These are phyloP conservation scores for Hyperopisus bebe DNA, from an alignment of 2,113 vertebrate genomes.

Conservation along the genomic window DNA sequence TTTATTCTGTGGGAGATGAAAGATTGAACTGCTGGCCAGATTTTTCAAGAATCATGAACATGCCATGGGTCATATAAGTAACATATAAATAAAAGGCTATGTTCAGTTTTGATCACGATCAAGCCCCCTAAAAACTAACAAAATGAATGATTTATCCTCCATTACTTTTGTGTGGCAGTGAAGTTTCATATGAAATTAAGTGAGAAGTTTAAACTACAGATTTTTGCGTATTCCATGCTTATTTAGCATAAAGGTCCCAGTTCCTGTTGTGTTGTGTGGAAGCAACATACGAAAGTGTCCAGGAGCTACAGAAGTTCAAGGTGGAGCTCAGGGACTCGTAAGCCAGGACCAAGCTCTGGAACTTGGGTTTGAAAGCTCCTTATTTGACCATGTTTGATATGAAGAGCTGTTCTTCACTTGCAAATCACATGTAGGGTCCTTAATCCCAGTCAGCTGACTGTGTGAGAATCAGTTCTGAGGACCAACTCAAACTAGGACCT, in stretches of 20 bases:
- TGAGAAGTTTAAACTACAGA: not conserved
- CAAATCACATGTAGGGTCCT: not conserved
- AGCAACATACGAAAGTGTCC: not conserved
- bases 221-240: not conserved
- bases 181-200: not conserved
- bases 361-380: not conserved
- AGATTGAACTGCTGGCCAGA: not conserved
- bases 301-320: not conserved
- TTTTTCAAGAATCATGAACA: not conserved
- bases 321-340: not conserved
- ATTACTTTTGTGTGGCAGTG: not conserved
- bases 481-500: not conserved
- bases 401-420: not conserved
- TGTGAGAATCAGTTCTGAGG: not conserved
- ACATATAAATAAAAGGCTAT: not conserved
- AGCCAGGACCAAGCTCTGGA: not conserved
- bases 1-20: not conserved
- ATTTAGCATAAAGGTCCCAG: not conserved
- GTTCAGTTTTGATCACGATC: not conserved
- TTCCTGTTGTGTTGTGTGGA: not conserved
- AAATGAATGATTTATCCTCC: not conserved
- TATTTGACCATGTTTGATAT: not conserved
- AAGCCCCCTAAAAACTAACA: not conserved
- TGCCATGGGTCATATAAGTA: not conserved
- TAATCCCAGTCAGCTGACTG: not conserved